Evolutionary conservation across 64 coral and sea anemone species (phyloP).

Genomic region (Montipora efflorescens): DNA sequence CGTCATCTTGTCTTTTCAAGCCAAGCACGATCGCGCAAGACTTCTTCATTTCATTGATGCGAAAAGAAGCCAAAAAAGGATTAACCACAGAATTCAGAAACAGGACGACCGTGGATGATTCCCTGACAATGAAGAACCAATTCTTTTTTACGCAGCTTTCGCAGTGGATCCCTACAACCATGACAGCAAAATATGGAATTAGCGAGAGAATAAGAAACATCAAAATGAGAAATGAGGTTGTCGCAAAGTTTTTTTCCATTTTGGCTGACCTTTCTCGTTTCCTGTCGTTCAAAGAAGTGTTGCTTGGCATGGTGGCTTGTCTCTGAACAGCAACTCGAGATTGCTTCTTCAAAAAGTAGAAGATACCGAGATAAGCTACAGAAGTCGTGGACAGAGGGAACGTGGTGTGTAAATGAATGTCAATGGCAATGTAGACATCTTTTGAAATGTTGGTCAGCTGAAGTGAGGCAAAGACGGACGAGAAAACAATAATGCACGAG

Average conservation of each 20-base stretch:
- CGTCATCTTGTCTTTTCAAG: neutral
- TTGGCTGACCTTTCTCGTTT: neutral
- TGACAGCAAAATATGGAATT: neutral
- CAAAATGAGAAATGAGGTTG: conserved; percentile 10
- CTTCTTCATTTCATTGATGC: neutral
- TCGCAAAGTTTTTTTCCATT: neutral
- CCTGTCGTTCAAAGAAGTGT: no score
- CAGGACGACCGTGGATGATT: neutral
- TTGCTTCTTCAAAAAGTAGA: neutral
- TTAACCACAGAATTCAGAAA: neutral
- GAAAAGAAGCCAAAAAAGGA: no score
- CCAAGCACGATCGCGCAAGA: neutral
- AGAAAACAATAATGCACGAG: neutral
- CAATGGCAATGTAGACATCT: neutral
- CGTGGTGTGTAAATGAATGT: conserved; percentile 9
- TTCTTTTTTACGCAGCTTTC: neutral
- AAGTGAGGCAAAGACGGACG: conserved; percentile 1
- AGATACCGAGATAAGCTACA: neutral
- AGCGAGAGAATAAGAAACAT: conserved; percentile 3
- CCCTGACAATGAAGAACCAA: neutral
- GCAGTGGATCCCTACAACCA: neutral
- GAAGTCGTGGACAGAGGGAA: neutral
- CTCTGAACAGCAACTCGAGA: neutral
- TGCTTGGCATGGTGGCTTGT: neutral
- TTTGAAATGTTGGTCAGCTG: neutral